Conservation (phyloP, 2,888 invertebrate genomes). For the Pedicia rivosa region DNA sequence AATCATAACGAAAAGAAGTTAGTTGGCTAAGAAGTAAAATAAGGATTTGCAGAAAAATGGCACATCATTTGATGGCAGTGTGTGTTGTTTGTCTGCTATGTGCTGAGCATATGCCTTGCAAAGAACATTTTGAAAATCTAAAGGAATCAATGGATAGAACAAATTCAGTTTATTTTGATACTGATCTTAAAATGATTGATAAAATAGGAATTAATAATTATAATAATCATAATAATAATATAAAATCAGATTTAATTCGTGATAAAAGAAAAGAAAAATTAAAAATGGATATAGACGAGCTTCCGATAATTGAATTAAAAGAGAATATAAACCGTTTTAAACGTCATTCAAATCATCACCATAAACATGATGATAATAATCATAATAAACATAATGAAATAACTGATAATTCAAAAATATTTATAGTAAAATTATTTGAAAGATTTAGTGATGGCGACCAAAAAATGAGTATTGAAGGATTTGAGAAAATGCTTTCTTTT, state of each 20-base stretch:
- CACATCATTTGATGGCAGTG: conserved; percentile 56
- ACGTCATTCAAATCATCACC: no score
- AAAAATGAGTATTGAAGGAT: conserved; percentile 41
- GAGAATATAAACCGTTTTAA: no score
- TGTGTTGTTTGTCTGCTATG: conserved; percentile 70
- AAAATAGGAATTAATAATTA: neutral
- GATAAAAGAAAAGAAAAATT: conserved; percentile 1
- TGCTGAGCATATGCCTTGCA: conserved; percentile 59
- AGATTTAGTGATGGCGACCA: conserved; percentile 44
- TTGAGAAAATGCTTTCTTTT: conserved; percentile 46
- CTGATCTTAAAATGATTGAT: neutral
- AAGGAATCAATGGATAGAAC: conserved; percentile 8
- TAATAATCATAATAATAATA: conserved; percentile 1
- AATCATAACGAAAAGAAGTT: no score
- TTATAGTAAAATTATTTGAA: conserved; percentile 48
- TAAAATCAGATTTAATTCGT: neutral
- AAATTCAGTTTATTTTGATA: neutral
- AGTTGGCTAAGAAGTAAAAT: no score
- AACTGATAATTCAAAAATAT: conserved; percentile 35
- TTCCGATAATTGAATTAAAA: no score
- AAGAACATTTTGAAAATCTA: conserved; percentile 43
- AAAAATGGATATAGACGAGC: no score
- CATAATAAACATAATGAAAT: conserved; percentile 11
- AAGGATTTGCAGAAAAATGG: no score
- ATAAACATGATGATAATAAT: conserved; percentile 10